Base-by-base conservation (phyloP, 2,888 invertebrate species). In the Chironomus riparius region DNA sequence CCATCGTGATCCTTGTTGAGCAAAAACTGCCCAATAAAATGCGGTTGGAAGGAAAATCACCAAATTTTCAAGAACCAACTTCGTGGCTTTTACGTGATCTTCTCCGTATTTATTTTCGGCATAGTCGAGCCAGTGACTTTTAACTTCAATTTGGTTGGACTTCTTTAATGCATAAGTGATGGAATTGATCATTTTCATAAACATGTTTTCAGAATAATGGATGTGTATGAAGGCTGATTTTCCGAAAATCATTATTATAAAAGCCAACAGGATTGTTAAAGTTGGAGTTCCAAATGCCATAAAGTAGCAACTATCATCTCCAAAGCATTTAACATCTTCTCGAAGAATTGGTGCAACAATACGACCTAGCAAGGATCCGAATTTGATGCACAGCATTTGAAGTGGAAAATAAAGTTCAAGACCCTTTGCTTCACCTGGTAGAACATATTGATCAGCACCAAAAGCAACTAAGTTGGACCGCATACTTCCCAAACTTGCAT, bases 381-480 rank as follows among this genome's bases (percentile, higher is more conserved):
- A 80, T 77, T 82, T 82, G 75, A 82, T 81, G 5, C 81, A 80
- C 79, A 89, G 87, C 81, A 89, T 89, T 81, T 88, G 89, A 10
- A 88, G 80, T 4, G 88, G 87, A 81, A 89, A 89, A 80, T 87
- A 89, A 24, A 83, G 81, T 15, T 83, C 82, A 47, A 87, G 82
- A 79, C 86, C 84, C 77, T 81, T 80, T 76, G 85, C 83, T 82
- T 87, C 84, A 69, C 82, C 80, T 13, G 82, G 82, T 10, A 38
- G 2, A 38, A 38, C 38, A 79, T 87, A 87, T 80, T 88, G 89
- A 81, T 89, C 88, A 12, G 88, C 89, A 6, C 88, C 89, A 81
- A 89, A 89, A 1, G 89, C 86, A 5, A 87, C 83, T 24, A 89
- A 88, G 80, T 88, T 88, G 2, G 89, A 88, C 79, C 89, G 89